Percentiles rank a stretch among this genome's conserved stretches.
Evolutionary conservation across 1,140 invertebrate species (phyloP).

Genomic region (Carcinoscorpius rotundicauda): DNA sequence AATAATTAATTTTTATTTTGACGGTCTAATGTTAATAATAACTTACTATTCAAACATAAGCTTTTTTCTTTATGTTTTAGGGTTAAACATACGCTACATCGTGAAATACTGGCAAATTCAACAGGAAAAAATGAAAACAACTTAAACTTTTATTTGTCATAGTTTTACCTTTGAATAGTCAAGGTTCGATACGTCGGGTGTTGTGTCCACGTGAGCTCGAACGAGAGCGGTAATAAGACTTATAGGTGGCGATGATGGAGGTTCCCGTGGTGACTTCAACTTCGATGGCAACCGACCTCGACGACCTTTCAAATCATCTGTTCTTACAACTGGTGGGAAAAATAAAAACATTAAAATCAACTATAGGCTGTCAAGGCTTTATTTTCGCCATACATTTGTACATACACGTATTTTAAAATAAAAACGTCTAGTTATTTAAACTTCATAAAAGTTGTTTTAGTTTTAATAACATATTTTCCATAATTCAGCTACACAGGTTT

Average conservation of each 20-base stretch:
- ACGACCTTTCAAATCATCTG: slow-evolving; percentile 88
- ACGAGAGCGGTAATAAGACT: slow-evolving; percentile 86
- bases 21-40: too few species aligned
- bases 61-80: neutral
- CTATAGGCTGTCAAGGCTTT: too few species aligned
- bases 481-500: too few species aligned
- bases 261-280: slow-evolving; percentile 83
- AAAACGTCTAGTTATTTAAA: too few species aligned
- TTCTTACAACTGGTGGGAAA: slow-evolving; percentile 58
- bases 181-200: slow-evolving; percentile 78
- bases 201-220: slow-evolving; percentile 84
- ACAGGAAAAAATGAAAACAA: neutral
- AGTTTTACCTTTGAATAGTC: slow-evolving; percentile 61
- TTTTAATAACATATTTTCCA: too few species aligned
- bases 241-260: slow-evolving; percentile 83
- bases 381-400: too few species aligned
- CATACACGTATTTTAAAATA: too few species aligned
- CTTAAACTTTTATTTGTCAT: slow-evolving; percentile 21
- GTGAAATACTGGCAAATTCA: too few species aligned
- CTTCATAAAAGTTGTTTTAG: too few species aligned
- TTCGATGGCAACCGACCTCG: slow-evolving; percentile 93
- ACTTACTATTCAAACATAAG: neutral
- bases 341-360: neutral
- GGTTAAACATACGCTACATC: too few species aligned
- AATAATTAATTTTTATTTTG: too few species aligned